Conservation (phyloP, 2,797 vertebrate species). For the Tragopan temminckii region DNA sequence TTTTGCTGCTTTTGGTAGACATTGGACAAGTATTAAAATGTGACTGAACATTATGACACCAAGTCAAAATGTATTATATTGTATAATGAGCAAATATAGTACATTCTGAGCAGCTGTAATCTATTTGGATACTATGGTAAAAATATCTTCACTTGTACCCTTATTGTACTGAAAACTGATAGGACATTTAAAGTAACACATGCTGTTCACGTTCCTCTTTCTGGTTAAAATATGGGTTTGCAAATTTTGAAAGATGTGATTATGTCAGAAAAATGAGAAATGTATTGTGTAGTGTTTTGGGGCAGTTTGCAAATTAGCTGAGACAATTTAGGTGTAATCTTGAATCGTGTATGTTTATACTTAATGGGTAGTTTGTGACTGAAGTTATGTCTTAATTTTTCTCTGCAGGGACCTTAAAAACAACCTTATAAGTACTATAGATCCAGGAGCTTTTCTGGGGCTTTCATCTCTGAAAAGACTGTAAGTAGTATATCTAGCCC, state of each 20-base stretch:
- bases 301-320: neutral
- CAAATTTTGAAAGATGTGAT: neutral
- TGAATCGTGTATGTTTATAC: neutral
- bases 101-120: neutral
- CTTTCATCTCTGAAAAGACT: constrained; percentile 92
- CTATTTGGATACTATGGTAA: neutral
- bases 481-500: constrained; percentile 85
- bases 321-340: neutral
- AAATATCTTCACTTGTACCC: neutral
- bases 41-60: neutral
- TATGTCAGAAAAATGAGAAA: neutral
- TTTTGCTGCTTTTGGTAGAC: neutral
- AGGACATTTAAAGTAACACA: neutral
- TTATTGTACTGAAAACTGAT: neutral
- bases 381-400: constrained; percentile 4
- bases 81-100: neutral
- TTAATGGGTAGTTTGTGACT: neutral
- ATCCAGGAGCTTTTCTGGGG: constrained; percentile 94
- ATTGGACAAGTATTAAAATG: neutral
- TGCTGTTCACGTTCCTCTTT: neutral
- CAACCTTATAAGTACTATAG: constrained; percentile 93
- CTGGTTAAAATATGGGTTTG: neutral
- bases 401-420: constrained; percentile 92
- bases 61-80: neutral
- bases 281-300: fast-evolving